Evolutionary conservation across 2,888 invertebrate genomes (phyloP), one percentile per base, ranked within the genome.

Genomic region (Orthonevra nobilis): DNA sequence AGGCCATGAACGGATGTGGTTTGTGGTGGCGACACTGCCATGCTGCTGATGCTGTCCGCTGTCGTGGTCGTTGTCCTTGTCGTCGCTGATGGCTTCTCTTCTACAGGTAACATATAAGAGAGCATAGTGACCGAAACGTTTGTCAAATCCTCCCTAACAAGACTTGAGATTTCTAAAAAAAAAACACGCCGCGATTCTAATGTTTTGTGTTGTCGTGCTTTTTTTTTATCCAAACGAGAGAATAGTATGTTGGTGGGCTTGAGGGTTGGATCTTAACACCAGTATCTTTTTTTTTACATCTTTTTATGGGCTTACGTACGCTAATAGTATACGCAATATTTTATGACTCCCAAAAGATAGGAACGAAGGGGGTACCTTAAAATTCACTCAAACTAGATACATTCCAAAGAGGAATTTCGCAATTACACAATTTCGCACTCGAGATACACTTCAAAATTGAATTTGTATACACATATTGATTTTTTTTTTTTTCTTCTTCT

Each of bases 41-140:
- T 79, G 36, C n/a, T n/a, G n/a, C n/a, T n/a, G n/a, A n/a, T n/a
- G n/a, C n/a, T n/a, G n/a, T n/a, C n/a, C n/a, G n/a, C n/a, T n/a
- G n/a, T n/a, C n/a, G 66, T 66, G 32, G 79, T 68, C 34, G 72
- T 63, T 46, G 79, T 73, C 54, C 72, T 68, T 73, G 66, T 87
- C 84, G 86, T 92, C 82, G 92, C 91, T 61, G 94, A 93, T 60
- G 94, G 93, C 87, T 94, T 94, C 87, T 94, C 94, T 85, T 94
- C 94, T 85, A 93, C 92, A 54, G 94, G 94, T 84, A 94, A 90
- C 93, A 94, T 94, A 87, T 94, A 94, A 83, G 94, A 94, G 90
- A 94, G 90, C 94, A 94, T 94, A 81, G 81, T 84, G 83, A 82
- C 85, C 81, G 81, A 48, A 61, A 70, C 66, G 61, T 23, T n/a